Evolutionary conservation across 2,888 invertebrate genomes (phyloP).

Genomic region (Protophormia terraenovae): DNA sequence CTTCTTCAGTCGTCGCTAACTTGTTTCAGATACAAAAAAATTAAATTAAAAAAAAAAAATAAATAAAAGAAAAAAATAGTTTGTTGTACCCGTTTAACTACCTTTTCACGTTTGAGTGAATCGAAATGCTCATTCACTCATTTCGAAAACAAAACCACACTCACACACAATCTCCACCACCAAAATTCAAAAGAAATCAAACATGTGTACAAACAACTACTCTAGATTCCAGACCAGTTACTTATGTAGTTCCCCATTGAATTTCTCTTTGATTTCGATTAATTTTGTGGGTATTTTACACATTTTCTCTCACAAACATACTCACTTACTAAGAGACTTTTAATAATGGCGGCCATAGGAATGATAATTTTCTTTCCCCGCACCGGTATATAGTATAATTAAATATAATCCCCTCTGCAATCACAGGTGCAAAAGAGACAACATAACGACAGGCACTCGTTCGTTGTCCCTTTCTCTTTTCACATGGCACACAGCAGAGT

Average conservation of each 20-base stretch:
- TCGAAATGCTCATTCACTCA: constrained; percentile 72
- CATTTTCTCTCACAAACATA: neutral
- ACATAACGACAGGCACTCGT: neutral
- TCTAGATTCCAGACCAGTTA: neutral
- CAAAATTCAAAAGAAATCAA: neutral
- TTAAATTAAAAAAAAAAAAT: constrained; percentile 14
- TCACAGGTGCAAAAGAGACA: constrained; percentile 29
- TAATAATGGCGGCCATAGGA: constrained; percentile 54
- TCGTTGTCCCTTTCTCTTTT: constrained; percentile 15
- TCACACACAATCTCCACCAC: neutral
- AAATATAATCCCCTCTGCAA: too few species aligned
- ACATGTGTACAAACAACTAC: neutral
- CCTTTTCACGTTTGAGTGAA: constrained; percentile 71
- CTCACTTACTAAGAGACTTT: neutral
- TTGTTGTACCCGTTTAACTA: constrained; percentile 62
- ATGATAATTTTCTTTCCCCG: neutral
- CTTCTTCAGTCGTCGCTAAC: constrained; percentile 46
- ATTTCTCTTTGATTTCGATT: neutral
- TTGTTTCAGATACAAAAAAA: constrained; percentile 60
- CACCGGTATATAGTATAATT: too few species aligned
- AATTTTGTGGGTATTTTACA: neutral
- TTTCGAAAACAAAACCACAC: constrained; percentile 52
- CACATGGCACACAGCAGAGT: neutral
- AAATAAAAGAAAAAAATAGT: constrained; percentile 53
- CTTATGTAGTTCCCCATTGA: neutral